Evolutionary conservation across 2,888 invertebrate species (phyloP).

Genomic region (Cryptus armator): DNA sequence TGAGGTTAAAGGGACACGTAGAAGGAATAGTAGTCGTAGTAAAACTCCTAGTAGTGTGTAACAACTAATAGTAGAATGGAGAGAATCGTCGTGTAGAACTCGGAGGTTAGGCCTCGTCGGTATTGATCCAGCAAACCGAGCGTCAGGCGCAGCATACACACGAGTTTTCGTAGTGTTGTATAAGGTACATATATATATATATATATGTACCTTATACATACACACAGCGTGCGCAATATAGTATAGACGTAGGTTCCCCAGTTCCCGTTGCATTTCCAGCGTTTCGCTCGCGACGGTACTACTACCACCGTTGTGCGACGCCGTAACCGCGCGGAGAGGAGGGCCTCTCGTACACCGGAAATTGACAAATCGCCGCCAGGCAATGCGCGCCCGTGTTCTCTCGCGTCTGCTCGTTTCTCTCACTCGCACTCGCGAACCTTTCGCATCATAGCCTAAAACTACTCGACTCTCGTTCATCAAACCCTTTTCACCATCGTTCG

Average conservation of each 20-base stretch:
- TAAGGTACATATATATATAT: constrained; percentile 18
- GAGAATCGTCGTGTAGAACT: constrained; percentile 56
- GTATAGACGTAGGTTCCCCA: constrained; percentile 54
- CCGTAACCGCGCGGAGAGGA: constrained; percentile 63
- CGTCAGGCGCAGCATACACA: constrained; percentile 64
- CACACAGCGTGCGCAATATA: constrained; percentile 24
- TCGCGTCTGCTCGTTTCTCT: constrained; percentile 33
- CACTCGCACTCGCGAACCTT: constrained; percentile 36
- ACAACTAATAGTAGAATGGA: constrained; percentile 59
- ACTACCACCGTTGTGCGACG: constrained; percentile 64
- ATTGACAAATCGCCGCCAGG: constrained; percentile 75
- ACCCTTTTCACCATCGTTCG: not conserved
- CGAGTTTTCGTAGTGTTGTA: constrained; percentile 11
- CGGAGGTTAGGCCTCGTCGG: constrained; percentile 68
- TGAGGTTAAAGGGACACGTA: constrained; percentile 2
- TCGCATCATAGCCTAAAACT: constrained; percentile 47
- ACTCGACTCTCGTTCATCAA: constrained; percentile 26
- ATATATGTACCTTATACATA: constrained; percentile 11
- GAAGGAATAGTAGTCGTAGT: constrained; percentile 31
- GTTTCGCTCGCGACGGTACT: constrained; percentile 47
- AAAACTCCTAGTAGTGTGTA: constrained; percentile 44
- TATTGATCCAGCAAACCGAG: constrained; percentile 68
- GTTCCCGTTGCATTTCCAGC: constrained; percentile 65
- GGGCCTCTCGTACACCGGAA: constrained; percentile 71
- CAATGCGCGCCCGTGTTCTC: constrained; percentile 43